Conservation (phyloP, 92 coral and sea anemone species). For the Palythoa heliodiscus region DNA sequence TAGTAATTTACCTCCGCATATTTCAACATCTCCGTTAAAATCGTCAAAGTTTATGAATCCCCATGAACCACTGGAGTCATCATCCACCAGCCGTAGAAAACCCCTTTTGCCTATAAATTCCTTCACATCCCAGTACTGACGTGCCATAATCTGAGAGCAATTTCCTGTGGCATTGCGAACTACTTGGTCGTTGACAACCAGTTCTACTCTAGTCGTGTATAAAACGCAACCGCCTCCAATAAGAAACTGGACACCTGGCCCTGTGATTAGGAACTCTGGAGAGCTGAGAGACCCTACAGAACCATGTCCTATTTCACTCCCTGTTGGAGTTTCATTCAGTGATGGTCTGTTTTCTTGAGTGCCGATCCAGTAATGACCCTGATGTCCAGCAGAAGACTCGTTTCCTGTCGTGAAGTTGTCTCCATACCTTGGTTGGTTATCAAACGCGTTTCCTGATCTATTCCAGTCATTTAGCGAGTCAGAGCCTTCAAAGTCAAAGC, state of each 20-base stretch:
- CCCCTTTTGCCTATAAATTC: constrained; percentile 33
- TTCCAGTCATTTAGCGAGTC: constrained; percentile 9
- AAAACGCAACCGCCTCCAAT: constrained; percentile 57
- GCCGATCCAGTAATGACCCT: constrained; percentile 60
- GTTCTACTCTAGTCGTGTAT: constrained; percentile 37
- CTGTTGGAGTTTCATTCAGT: constrained; percentile 11
- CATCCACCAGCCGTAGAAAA: constrained; percentile 40
- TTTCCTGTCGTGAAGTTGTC: constrained; percentile 25
- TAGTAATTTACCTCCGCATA: constrained; percentile 17
- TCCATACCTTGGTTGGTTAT: constrained; percentile 41
- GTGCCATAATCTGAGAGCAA: constrained; percentile 44
- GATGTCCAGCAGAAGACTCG: constrained; percentile 1
- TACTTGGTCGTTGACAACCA: constrained; percentile 17
- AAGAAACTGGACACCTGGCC: constrained; percentile 34
- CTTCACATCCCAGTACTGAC: constrained; percentile 38
- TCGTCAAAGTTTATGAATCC: constrained; percentile 55
- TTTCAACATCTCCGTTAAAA: constrained; percentile 22
- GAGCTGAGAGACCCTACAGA: constrained; percentile 47
- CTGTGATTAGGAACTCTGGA: constrained; percentile 43
- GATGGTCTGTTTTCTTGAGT: constrained; percentile 43
- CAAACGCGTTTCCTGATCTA: constrained; percentile 41
- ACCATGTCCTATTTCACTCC: constrained; percentile 33
- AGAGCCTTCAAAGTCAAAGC: constrained; percentile 43
- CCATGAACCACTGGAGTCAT: constrained; percentile 18
- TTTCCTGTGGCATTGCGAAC: constrained; percentile 46